These are phyloP conservation scores for Spialia ferax DNA, from an alignment of 2,888 invertebrate genomes.

Conservation along the genomic window DNA sequence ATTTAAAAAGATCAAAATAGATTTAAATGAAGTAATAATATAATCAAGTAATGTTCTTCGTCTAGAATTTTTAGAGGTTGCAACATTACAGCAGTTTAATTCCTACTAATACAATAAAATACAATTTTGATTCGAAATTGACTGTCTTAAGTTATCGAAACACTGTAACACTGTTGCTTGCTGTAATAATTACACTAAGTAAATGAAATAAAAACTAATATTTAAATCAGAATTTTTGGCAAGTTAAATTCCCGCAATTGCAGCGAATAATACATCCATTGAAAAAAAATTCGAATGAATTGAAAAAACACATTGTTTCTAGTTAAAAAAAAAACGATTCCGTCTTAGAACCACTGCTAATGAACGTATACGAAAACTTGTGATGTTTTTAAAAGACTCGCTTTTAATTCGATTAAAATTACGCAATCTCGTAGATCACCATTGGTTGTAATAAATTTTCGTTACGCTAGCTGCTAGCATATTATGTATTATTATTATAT, in stretches of 20 bases:
- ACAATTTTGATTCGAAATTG: neutral
- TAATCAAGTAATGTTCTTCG: neutral
- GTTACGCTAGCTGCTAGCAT: slow-evolving; percentile 25
- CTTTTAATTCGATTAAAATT: slow-evolving; percentile 37
- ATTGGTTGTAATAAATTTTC: slow-evolving; percentile 7
- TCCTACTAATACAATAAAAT: neutral
- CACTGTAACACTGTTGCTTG: slow-evolving; percentile 2
- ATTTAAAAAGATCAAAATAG: neutral
- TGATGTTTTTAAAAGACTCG: slow-evolving; percentile 69
- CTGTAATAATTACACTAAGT: too few species aligned
- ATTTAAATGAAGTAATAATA: neutral
- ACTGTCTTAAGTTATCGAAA: too few species aligned
- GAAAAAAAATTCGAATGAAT: neutral
- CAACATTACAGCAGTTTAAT: neutral
- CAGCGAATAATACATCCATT: neutral
- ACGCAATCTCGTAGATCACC: slow-evolving; percentile 23
- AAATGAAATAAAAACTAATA: too few species aligned
- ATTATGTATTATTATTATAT: slow-evolving; percentile 7
- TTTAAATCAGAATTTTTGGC: too few species aligned
- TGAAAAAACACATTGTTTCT: neutral
- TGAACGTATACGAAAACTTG: slow-evolving; percentile 53
- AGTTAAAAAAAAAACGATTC: neutral
- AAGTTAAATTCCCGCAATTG: slow-evolving; percentile 7
- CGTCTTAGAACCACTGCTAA: slow-evolving; percentile 35
- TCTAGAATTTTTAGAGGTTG: slow-evolving; percentile 1